These are phyloP conservation scores for Indicator indicator DNA, from an alignment of 2,113 vertebrate genomes.

Conservation along the genomic window DNA sequence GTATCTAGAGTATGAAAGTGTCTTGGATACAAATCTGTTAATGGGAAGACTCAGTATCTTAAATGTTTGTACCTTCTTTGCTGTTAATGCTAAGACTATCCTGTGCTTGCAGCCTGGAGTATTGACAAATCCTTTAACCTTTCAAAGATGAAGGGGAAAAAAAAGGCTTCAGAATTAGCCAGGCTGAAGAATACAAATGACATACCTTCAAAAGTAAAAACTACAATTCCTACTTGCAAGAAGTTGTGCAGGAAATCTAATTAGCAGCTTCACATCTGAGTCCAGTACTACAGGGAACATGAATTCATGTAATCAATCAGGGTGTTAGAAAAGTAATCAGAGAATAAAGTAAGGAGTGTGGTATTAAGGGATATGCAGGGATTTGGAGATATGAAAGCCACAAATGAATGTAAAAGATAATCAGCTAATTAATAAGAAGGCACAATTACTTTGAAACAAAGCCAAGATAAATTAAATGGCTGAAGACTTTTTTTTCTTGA, in stretches of 20 bases:
- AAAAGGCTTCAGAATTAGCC: not conserved
- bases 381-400: slow-evolving; percentile 26
- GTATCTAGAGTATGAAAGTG: not conserved
- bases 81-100: not conserved
- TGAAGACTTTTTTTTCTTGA: slow-evolving; percentile 2
- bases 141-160: not conserved
- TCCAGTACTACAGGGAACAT: not conserved
- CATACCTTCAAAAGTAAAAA: not conserved
- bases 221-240: not conserved
- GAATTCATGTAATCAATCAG: not conserved
- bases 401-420: slow-evolving; percentile 54
- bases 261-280: slow-evolving; percentile 1
- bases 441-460: slow-evolving; percentile 45
- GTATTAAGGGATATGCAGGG: not conserved
- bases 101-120: not conserved
- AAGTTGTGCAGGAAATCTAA: slow-evolving; percentile 5
- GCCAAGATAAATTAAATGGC: slow-evolving; percentile 43
- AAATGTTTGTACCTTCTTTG: slow-evolving; percentile 31
- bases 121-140: slow-evolving; percentile 32
- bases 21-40: slow-evolving; percentile 22
- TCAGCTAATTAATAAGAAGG: slow-evolving; percentile 37
- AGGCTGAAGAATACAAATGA: not conserved
- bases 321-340: not conserved
- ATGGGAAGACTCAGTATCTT: slow-evolving; percentile 4
- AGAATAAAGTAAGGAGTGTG: not conserved